Evolutionary conservation across 2,797 vertebrate genomes (phyloP).

Genomic region (Urosaurus nigricauda): DNA sequence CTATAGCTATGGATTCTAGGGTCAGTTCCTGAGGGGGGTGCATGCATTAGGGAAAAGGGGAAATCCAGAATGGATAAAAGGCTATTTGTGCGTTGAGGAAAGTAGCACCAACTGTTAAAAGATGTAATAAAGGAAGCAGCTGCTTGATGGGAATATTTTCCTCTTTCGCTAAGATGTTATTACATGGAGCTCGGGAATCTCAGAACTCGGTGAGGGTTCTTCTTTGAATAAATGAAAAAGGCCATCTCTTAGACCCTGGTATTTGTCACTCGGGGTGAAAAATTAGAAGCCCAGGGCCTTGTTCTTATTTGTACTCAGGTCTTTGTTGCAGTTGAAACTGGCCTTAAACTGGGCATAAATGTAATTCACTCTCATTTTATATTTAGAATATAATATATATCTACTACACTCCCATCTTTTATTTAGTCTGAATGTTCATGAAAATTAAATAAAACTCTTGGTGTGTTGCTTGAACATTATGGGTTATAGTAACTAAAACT

Average conservation of each 20-base stretch:
- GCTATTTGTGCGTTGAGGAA: slow-evolving; percentile 49
- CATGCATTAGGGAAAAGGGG: slow-evolving; percentile 26
- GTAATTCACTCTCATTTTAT: not conserved
- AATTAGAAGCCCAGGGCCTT: slow-evolving; percentile 22
- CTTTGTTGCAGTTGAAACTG: slow-evolving; percentile 1
- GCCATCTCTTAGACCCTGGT: slow-evolving; percentile 1
- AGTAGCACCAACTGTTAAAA: slow-evolving; percentile 47
- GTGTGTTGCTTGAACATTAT: not conserved
- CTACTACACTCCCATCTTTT: not conserved
- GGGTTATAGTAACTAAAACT: slow-evolving; percentile 5
- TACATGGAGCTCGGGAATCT: slow-evolving; percentile 46
- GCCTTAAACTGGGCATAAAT: not conserved
- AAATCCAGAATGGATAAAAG: slow-evolving; percentile 55
- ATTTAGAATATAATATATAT: too few species aligned
- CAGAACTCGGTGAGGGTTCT: not conserved
- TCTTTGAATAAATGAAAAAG: slow-evolving; percentile 26
- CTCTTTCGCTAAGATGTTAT: slow-evolving; percentile 35
- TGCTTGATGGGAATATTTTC: slow-evolving; percentile 29
- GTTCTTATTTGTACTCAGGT: slow-evolving; percentile 2
- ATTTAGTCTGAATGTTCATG: not conserved
- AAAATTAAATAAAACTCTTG: slow-evolving; percentile 2
- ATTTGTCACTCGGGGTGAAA: slow-evolving; percentile 30
- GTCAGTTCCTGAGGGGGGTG: slow-evolving; percentile 62
- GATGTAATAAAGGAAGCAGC: slow-evolving; percentile 46
- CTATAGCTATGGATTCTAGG: slow-evolving; percentile 45